Percentiles rank a stretch among this genome's conserved stretches.
Evolutionary conservation across 2,113 vertebrate genomes (phyloP).

Genomic region (Hassar affinis): DNA sequence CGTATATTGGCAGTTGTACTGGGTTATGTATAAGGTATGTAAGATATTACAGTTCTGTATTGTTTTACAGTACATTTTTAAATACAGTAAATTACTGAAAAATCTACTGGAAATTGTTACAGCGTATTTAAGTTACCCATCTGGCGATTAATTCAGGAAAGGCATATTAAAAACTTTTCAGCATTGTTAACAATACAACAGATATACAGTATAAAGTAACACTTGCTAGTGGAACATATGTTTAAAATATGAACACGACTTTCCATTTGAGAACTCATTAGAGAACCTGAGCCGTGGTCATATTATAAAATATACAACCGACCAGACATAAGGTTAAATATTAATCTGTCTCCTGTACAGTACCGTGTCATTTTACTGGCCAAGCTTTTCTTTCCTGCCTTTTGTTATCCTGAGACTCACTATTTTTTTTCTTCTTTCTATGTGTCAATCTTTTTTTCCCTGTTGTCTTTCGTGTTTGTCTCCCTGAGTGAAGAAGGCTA

Average conservation of each 20-base stretch:
- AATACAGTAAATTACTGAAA: neutral
- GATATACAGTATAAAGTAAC: neutral
- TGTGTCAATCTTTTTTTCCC: neutral
- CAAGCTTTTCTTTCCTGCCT: neutral
- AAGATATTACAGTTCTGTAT: neutral
- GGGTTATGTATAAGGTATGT: neutral
- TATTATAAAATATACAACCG: neutral
- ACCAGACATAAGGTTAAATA: neutral
- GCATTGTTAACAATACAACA: neutral
- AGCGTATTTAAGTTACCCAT: too few relatives aligned
- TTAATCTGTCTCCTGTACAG: neutral
- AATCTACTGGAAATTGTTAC: neutral
- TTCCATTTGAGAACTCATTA: neutral
- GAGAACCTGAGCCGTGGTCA: neutral
- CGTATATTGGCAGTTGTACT: too few relatives aligned
- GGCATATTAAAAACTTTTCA: neutral
- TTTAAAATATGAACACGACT: neutral
- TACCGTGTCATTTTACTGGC: neutral
- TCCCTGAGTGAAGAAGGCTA: neutral
- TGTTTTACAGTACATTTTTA: neutral
- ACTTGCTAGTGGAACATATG: neutral
- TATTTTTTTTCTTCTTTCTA: neutral
- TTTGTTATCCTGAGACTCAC: constrained; percentile 6
- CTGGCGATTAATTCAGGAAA: too few relatives aligned
- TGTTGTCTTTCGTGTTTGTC: neutral